These are phyloP conservation scores for Abramis brama DNA, from an alignment of 2,113 vertebrate species.

Conservation along the genomic window DNA sequence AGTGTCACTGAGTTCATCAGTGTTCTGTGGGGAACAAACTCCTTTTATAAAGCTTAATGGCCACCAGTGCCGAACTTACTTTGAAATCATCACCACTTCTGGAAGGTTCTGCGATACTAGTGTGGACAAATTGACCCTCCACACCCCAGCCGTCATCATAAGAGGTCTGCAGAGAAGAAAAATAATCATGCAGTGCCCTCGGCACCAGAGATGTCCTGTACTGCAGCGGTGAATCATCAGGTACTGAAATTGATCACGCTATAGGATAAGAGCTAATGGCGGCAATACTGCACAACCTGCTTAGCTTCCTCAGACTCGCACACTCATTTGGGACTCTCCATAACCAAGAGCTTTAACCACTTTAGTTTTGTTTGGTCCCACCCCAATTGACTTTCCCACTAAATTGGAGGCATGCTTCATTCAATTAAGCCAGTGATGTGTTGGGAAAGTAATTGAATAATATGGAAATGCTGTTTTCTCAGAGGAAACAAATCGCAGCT, in stretches of 20 bases:
- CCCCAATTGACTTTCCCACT: constrained; percentile 34
- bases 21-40: not conserved
- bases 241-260: constrained; percentile 32
- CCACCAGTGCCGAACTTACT: constrained; percentile 4
- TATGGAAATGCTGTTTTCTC: constrained; percentile 44
- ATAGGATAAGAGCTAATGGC: constrained; percentile 11
- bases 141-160: constrained; percentile 18
- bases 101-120: constrained; percentile 11
- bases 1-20: not conserved
- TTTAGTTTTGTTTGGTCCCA: constrained; percentile 31
- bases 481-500: constrained; percentile 21
- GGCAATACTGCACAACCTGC: constrained; percentile 25
- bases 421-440: constrained; percentile 44
- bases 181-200: constrained; percentile 31
- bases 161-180: constrained; percentile 33
- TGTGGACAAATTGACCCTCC: constrained; percentile 28
- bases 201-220: not conserved
- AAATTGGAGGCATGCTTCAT: constrained; percentile 47
- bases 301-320: constrained; percentile 23
- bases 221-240: constrained; percentile 38
- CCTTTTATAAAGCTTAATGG: constrained; percentile 7
- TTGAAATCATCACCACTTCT: not conserved
- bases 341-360: constrained; percentile 33
- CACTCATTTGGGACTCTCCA: constrained; percentile 15
- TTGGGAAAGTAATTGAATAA: constrained; percentile 49